Evolutionary conservation across 2,113 vertebrate species (phyloP), one percentile per base, ranked within the genome.

Genomic region (Leptocoma aspasia): DNA sequence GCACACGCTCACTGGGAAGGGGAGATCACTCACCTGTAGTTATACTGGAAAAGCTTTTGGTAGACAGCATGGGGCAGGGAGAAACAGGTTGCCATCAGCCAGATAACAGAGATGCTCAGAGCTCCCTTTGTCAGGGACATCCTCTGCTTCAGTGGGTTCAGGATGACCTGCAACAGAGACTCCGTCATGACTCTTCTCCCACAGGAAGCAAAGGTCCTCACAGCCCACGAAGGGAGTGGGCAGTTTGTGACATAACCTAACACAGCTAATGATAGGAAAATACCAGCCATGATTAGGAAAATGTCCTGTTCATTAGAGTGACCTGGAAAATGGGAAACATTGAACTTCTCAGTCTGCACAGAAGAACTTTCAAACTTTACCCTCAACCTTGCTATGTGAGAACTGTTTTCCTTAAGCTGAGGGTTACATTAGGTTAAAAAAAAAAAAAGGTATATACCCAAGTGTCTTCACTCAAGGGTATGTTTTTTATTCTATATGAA

Each of bases 31-130:
- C 83, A 97, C 97, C 97, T 96, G 90, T 97, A 97, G 71, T 96
- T 90, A 22, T 96, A 97, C 50, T 89, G 92, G 91, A 98, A 96
- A 28, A 97, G 95, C 54, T 96, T 96, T 42, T 97, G 97, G 16
- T 97, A 97, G 86, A 97, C 33, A 6, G 97, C 97, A 4, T 97
- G 97, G n/a, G 97, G 97, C 11, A 98, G 42, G 45, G 97, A 98
- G 94, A 98, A 98, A 26, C 96, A 97, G 27, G 94, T 69, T 17
- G 96, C 97, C 96, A 97, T 91, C 49, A 97, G 78, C 96, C 97
- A 97, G 75, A 97, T 97, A 21, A 92, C 70, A 23, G 91, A 89
- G 86, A 97, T 94, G 86, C 96, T 94, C 50, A 97, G 81, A 0
- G 2, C 89, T 78, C 96, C 96, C 76, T 95, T 96, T 0, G 89